Percentiles rank a stretch among this genome's conserved stretches.
phyloP scores from a whole-genome alignment of 1,140 invertebrate species.

The Aphelinus atriplicis region DNA sequence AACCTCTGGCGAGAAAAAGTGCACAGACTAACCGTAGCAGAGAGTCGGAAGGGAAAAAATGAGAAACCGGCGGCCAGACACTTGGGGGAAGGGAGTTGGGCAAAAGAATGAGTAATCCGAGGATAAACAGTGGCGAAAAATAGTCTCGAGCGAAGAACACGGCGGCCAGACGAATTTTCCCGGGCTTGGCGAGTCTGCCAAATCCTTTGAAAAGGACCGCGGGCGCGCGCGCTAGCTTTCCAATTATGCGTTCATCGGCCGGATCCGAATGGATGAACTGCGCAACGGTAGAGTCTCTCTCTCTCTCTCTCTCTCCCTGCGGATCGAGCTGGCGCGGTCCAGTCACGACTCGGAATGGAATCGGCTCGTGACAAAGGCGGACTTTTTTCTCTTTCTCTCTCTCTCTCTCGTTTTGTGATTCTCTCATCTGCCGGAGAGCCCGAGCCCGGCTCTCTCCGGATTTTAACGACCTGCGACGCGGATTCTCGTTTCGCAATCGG shows the following conservation, averaged over 20 bases:
- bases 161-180: conserved; percentile 4
- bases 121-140: not conserved
- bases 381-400: conserved; percentile 22
- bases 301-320: conserved; percentile 9
- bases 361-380: not conserved
- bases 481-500: conserved; percentile 8
- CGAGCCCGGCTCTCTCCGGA: not conserved
- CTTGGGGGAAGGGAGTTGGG: not conserved
- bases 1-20: conserved; percentile 8
- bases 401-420: conserved; percentile 4
- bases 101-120: not conserved
- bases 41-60: not conserved
- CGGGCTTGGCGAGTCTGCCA: not conserved
- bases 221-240: not conserved
- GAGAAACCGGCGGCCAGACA: not conserved
- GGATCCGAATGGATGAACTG: not conserved
- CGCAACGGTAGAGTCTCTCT: not conserved
- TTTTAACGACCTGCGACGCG: conserved; percentile 21
- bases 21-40: not conserved
- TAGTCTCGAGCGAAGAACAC: not conserved
- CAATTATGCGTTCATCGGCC: conserved; percentile 34
- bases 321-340: too few relatives aligned
- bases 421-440: not conserved
- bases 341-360: not conserved
- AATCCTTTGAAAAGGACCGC: too few relatives aligned